These are phyloP conservation scores for Tetramorium parvispinum DNA, from an alignment of 1,140 invertebrate genomes.

Conservation along the genomic window DNA sequence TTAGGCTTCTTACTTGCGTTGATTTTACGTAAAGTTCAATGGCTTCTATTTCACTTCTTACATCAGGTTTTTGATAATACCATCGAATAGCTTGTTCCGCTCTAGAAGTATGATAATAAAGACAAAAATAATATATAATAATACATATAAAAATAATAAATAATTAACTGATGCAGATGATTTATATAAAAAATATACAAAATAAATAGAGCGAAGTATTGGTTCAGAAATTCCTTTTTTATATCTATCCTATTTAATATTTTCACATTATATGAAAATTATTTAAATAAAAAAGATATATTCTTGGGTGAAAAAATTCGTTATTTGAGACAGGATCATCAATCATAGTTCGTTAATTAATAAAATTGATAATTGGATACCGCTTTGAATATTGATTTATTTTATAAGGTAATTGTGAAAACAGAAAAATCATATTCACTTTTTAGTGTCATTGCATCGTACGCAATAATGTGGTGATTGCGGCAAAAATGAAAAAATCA, in stretches of 20 bases:
- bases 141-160: no score
- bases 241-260: no score
- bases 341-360: not conserved
- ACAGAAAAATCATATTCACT: not conserved
- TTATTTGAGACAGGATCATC: not conserved
- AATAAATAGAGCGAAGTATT: no score
- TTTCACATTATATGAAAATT: not conserved
- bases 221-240: no score
- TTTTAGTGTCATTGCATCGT: constrained; percentile 87
- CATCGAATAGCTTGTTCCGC: constrained; percentile 82
- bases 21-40: constrained; percentile 72
- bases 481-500: constrained; percentile 89
- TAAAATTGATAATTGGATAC: not conserved
- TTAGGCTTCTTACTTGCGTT: not conserved
- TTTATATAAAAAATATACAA: not conserved
- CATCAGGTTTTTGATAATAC: constrained; percentile 74
- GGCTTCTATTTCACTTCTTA: constrained; percentile 68
- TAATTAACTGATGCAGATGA: not conserved
- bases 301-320: not conserved
- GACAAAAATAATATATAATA: not conserved
- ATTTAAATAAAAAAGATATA: not conserved
- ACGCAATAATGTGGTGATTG: constrained; percentile 91
- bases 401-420: not conserved
- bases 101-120: constrained; percentile 50
- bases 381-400: not conserved